Conservation (phyloP, 1,140 invertebrate genomes). For the Akabosia matsudoensis region DNA sequence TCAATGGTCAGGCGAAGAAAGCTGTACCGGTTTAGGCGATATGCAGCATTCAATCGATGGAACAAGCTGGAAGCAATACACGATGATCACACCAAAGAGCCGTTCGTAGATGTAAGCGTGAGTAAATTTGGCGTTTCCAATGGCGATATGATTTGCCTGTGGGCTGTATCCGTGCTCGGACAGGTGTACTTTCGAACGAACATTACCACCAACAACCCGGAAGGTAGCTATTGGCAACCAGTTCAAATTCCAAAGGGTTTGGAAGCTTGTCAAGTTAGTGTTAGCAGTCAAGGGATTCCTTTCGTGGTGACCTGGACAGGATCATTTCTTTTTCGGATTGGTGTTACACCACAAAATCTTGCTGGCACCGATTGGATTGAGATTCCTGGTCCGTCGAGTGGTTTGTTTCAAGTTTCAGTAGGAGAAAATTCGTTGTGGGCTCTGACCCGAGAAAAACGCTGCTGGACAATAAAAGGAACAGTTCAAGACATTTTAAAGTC, state of each 20-base stretch:
- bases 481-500: slow-evolving; percentile 17
- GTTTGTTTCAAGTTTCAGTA: slow-evolving; percentile 70
- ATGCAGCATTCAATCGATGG: slow-evolving; percentile 85
- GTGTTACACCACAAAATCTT: slow-evolving; percentile 68
- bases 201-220: slow-evolving; percentile 73
- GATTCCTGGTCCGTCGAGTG: slow-evolving; percentile 65
- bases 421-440: slow-evolving; percentile 84
- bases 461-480: slow-evolving; percentile 41
- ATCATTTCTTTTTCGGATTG: slow-evolving; percentile 71
- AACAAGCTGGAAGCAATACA: slow-evolving; percentile 81
- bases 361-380: slow-evolving; percentile 63
- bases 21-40: slow-evolving; percentile 81
- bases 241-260: slow-evolving; percentile 68
- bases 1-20: slow-evolving; percentile 84
- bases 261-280: slow-evolving; percentile 78
- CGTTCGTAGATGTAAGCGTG: slow-evolving; percentile 77
- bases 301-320: slow-evolving; percentile 82
- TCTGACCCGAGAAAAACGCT: slow-evolving; percentile 66
- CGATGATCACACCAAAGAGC: slow-evolving; percentile 79
- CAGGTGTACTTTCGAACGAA: slow-evolving; percentile 78
- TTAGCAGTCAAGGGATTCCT: slow-evolving; percentile 75
- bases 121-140: slow-evolving; percentile 75
- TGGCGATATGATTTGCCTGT: slow-evolving; percentile 71
- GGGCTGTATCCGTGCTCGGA: slow-evolving; percentile 86
- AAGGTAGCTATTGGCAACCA: slow-evolving; percentile 76